Percentiles rank a stretch among this genome's conserved stretches.
Evolutionary conservation across 2,797 vertebrate species (phyloP).

Genomic region (Sebastes aleutianus): DNA sequence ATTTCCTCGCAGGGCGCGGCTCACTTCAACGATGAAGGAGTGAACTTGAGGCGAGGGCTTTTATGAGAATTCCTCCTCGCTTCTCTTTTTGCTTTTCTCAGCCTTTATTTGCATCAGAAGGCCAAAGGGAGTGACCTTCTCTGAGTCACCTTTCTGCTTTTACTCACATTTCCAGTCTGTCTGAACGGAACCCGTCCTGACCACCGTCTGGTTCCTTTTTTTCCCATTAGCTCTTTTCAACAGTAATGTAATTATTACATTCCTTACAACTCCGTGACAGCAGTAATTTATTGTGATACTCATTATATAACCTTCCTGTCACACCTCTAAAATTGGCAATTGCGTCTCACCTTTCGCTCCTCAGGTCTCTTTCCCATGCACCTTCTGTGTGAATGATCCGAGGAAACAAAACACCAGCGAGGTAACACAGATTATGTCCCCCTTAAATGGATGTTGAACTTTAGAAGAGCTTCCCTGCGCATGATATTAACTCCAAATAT

Average conservation of each 20-base stretch:
- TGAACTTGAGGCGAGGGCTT: slow-evolving; percentile 9
- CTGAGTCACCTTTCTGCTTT: slow-evolving; percentile 32
- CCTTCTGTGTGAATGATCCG: not conserved
- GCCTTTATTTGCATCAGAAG: slow-evolving; percentile 13
- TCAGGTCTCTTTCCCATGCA: not conserved
- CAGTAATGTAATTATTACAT: slow-evolving; percentile 5
- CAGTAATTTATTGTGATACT: slow-evolving; percentile 8
- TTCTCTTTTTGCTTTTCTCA: not conserved
- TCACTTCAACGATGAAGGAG: slow-evolving; percentile 21
- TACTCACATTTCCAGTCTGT: not conserved
- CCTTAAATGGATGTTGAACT: not conserved
- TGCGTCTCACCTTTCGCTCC: slow-evolving; percentile 8
- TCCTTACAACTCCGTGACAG: not conserved
- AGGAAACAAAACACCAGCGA: not conserved
- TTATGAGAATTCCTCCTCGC: slow-evolving; percentile 1
- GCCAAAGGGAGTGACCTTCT: slow-evolving; percentile 42
- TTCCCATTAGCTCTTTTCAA: slow-evolving; percentile 7
- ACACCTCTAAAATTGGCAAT: slow-evolving; percentile 6
- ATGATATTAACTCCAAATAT: not conserved
- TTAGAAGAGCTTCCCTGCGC: not conserved
- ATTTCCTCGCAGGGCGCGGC: slow-evolving; percentile 45
- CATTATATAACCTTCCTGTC: not conserved
- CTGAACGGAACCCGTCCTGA: not conserved
- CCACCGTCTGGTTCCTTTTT: not conserved
- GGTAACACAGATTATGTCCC: not conserved